Conservation (phyloP, 2,888 invertebrate species). For the Pegoplata infirma region DNA sequence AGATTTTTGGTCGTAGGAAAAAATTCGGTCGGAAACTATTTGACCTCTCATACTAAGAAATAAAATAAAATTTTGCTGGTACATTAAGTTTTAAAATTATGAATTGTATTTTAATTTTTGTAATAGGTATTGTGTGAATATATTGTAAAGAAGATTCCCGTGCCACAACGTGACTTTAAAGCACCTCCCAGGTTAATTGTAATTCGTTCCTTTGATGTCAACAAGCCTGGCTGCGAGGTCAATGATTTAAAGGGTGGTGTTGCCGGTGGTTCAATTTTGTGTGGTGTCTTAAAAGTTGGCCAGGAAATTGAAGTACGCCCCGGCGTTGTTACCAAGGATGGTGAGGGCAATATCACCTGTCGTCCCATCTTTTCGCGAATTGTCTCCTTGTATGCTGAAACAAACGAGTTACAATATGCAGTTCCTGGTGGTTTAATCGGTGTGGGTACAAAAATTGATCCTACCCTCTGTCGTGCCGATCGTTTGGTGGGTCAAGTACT, state of each 20-base stretch:
- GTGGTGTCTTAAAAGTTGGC: conserved; percentile 97
- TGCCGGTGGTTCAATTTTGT: conserved; percentile 98
- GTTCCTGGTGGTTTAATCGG: conserved; percentile 99
- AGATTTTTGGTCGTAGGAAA: no score
- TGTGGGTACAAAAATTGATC: conserved; percentile 99
- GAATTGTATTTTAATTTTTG: background rate
- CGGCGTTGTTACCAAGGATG: conserved; percentile 97
- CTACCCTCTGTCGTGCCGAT: conserved; percentile 98
- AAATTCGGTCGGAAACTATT: no score
- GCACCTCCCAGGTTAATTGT: conserved; percentile 97
- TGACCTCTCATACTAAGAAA: no score
- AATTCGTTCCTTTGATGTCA: conserved; percentile 98
- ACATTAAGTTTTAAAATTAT: no score
- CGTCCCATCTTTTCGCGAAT: conserved; percentile 97
- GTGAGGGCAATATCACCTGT: conserved; percentile 96
- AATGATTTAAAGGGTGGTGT: conserved; percentile 99
- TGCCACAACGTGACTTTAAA: conserved; percentile 96
- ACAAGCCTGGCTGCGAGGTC: conserved; percentile 99
- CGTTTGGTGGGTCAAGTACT: conserved; percentile 98
- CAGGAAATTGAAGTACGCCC: conserved; percentile 99
- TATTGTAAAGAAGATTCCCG: conserved; percentile 98
- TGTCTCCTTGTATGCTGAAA: conserved; percentile 97
- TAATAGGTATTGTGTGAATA: conserved; percentile 93
- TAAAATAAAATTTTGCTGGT: no score
- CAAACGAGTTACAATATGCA: conserved; percentile 98